A percentile compares a stretch with the other conserved stretches of the same genome.
These are phyloP conservation scores for Napeogenes inachia DNA, from an alignment of 2,888 invertebrate genomes.

Conservation along the genomic window DNA sequence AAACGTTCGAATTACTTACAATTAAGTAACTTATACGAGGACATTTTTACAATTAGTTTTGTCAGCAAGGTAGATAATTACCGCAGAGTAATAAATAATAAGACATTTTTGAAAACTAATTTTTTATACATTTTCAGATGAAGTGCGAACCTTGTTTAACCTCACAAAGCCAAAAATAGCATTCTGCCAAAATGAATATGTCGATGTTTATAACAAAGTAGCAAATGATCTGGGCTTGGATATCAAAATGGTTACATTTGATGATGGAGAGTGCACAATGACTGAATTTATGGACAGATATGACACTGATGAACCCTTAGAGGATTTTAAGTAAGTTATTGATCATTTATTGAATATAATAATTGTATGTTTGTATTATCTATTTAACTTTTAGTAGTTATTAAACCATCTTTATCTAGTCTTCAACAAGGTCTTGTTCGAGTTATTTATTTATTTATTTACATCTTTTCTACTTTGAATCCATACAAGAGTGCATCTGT, in stretches of 20 bases:
- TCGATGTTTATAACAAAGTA: conserved; percentile 37
- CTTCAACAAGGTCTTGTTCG: too few species aligned
- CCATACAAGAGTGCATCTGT: too few species aligned
- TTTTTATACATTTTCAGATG: conserved; percentile 42
- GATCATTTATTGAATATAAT: neutral
- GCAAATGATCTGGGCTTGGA: conserved; percentile 42
- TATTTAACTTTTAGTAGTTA: too few species aligned
- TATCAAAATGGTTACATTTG: conserved; percentile 49
- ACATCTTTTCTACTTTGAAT: too few species aligned
- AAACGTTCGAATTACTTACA: too few species aligned
- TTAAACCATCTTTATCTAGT: too few species aligned
- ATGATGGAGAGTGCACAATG: conserved; percentile 46
- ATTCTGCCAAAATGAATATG: conserved; percentile 49
- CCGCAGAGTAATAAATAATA: neutral
- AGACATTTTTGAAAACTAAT: neutral
- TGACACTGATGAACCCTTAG: conserved; percentile 35
- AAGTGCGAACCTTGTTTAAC: conserved; percentile 49
- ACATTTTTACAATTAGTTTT: too few species aligned
- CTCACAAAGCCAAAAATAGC: conserved; percentile 50
- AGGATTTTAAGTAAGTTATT: conserved; percentile 49
- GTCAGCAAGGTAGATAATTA: too few species aligned
- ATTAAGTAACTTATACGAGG: too few species aligned
- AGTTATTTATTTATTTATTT: too few species aligned
- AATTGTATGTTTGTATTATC: too few species aligned
- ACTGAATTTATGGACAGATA: conserved; percentile 41